Evolutionary conservation across 1,140 invertebrate species (phyloP).

Genomic region (Telenomus remus): DNA sequence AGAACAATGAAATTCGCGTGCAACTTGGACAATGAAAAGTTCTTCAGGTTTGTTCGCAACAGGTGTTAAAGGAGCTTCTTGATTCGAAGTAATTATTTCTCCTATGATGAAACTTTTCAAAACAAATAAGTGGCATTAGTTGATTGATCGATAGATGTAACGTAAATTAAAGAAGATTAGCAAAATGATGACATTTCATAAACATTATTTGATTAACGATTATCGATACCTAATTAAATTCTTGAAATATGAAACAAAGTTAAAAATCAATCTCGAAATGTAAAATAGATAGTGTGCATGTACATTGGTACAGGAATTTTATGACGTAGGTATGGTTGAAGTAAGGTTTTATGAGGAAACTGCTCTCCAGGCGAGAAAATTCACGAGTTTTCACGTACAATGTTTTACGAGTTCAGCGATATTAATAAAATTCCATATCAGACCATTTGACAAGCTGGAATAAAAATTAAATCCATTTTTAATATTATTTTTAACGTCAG

Average conservation of each 20-base stretch:
- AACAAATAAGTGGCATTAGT: conserved; percentile 41
- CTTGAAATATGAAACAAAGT: background rate
- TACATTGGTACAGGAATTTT: background rate
- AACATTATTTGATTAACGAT: no score
- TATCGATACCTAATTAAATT: no score
- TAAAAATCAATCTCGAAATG: background rate
- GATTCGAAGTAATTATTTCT: conserved; percentile 43
- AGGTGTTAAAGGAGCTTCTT: conserved; percentile 46
- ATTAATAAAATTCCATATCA: conserved; percentile 8
- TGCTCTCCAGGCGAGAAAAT: conserved; percentile 6
- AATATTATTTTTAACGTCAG: no score
- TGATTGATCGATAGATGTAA: background rate
- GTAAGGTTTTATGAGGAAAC: conserved; percentile 20
- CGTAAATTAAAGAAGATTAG: background rate
- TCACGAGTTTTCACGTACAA: background rate
- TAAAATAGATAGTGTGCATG: background rate
- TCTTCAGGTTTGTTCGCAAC: conserved; percentile 51
- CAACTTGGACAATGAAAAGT: conserved; percentile 29
- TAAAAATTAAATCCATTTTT: background rate
- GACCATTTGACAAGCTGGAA: background rate
- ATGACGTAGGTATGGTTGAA: conserved; percentile 4
- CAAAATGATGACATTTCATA: no score
- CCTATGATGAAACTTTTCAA: conserved; percentile 19
- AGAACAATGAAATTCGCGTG: conserved; percentile 47
- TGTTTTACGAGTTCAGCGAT: conserved; percentile 4